phyloP scores from a whole-genome alignment of 2,888 invertebrate species.

The Aporophyla nigra region DNA sequence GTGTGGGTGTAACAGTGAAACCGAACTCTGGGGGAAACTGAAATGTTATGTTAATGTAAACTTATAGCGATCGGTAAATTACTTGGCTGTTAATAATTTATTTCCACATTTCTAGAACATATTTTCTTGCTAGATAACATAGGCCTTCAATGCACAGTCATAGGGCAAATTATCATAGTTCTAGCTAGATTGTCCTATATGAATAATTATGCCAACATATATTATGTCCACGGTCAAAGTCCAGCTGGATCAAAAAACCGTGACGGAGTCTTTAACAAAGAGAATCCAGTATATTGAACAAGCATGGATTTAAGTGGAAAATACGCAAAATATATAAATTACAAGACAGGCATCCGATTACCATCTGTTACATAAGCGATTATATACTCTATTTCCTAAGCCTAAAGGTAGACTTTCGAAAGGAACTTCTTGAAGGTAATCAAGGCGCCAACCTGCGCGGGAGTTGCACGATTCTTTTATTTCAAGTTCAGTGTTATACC shows the following conservation, averaged over 20 bases:
- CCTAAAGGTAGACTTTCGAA: conserved; percentile 38
- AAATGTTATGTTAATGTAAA: background rate
- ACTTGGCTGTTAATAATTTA: background rate
- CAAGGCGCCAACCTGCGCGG: conserved; percentile 75
- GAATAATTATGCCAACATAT: background rate
- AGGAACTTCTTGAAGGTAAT: conserved; percentile 74
- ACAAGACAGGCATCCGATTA: conserved; percentile 55
- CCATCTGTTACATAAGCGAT: conserved; percentile 27
- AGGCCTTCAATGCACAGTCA: background rate
- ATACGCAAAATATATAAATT: conserved; percentile 70
- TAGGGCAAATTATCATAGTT: background rate
- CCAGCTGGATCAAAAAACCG: conserved; percentile 1
- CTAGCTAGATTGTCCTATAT: background rate
- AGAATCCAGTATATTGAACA: conserved; percentile 22
- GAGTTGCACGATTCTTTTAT: conserved; percentile 67
- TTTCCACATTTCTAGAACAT: background rate
- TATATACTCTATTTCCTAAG: conserved; percentile 45
- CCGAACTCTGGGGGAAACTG: too few relatives aligned
- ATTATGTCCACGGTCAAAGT: conserved; percentile 8
- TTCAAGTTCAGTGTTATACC: conserved; percentile 87
- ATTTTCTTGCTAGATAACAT: background rate
- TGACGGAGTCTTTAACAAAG: conserved; percentile 36
- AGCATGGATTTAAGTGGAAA: conserved; percentile 67
- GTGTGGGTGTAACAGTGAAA: too few relatives aligned
- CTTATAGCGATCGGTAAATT: background rate